A percentile compares a stretch with the other conserved stretches of the same genome.
Evolutionary conservation across 2,797 vertebrate species (phyloP).

Genomic region (Pitangus sulphuratus): DNA sequence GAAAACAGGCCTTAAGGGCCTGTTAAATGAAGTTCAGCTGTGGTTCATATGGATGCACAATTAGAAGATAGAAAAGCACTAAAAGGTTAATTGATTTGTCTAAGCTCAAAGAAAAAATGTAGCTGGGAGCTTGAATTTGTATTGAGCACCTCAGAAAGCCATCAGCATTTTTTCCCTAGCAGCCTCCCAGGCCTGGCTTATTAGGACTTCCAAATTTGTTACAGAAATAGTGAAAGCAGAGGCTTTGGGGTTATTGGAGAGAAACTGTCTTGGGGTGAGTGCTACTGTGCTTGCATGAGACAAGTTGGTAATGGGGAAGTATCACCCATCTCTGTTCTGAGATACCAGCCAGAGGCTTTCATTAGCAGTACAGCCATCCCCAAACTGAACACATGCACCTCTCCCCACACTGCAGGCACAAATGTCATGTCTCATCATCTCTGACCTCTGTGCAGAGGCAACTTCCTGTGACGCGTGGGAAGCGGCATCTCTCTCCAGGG

Average conservation of each 20-base stretch:
- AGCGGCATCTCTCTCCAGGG: not conserved
- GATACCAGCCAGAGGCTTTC: not conserved
- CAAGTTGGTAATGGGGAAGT: too few species aligned
- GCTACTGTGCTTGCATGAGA: not conserved
- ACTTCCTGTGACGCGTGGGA: not conserved
- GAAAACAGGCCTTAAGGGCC: not conserved
- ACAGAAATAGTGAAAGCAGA: not conserved
- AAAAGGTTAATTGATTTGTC: not conserved
- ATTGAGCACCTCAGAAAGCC: not conserved
- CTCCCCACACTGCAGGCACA: not conserved
- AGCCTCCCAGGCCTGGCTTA: not conserved
- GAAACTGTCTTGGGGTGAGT: not conserved
- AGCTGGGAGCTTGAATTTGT: not conserved
- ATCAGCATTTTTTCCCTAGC: not conserved
- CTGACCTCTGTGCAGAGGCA: rapidly evolving
- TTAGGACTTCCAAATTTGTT: not conserved
- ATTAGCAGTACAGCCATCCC: not conserved
- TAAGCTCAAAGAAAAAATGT: not conserved
- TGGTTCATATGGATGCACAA: not conserved
- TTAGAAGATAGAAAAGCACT: not conserved
- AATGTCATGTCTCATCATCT: not conserved
- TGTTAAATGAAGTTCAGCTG: not conserved
- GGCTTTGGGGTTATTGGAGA: not conserved
- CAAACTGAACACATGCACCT: not conserved
- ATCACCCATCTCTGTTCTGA: not conserved